These are phyloP conservation scores for Stictocephala bisonia DNA, from an alignment of 2,888 invertebrate species.

Conservation along the genomic window DNA sequence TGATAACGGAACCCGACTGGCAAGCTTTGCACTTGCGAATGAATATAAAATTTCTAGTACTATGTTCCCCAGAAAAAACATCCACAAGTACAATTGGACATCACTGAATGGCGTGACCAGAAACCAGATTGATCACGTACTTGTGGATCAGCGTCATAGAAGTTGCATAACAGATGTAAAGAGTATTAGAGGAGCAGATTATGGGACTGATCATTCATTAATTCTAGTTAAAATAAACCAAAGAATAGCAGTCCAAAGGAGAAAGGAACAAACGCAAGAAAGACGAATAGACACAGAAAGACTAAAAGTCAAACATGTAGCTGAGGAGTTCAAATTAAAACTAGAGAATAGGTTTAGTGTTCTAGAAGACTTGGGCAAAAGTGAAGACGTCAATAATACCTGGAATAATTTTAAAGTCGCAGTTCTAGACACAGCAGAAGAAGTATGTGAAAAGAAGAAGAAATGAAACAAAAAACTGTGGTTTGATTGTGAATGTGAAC, in stretches of 20 bases:
- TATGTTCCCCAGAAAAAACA: slow-evolving; percentile 2
- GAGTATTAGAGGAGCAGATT: slow-evolving; percentile 45
- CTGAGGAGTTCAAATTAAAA: background rate
- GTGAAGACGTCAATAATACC: background rate
- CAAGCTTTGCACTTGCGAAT: slow-evolving; percentile 40
- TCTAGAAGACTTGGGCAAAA: background rate
- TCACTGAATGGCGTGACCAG: slow-evolving; percentile 48
- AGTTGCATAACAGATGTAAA: slow-evolving; percentile 39
- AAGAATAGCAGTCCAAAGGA: background rate
- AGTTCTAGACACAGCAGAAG: slow-evolving; percentile 9
- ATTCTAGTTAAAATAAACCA: slow-evolving; percentile 35
- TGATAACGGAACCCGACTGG: slow-evolving; percentile 16
- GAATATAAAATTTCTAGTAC: slow-evolving; percentile 39
- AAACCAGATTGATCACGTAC: slow-evolving; percentile 47
- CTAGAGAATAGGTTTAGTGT: slow-evolving; percentile 9
- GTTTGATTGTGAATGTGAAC: slow-evolving; percentile 25
- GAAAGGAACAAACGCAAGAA: background rate
- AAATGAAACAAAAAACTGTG: slow-evolving; percentile 12
- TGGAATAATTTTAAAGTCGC: slow-evolving; percentile 22
- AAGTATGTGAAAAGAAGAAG: slow-evolving; percentile 20
- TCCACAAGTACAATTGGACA: slow-evolving; percentile 37
- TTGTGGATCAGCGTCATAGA: slow-evolving; percentile 37
- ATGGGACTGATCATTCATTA: slow-evolving; percentile 36
- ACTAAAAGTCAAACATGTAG: background rate
- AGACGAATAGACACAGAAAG: slow-evolving; percentile 4